Percentiles rank a stretch among this genome's conserved stretches.
These are phyloP conservation scores for Brachyptera putata DNA, from an alignment of 2,888 invertebrate species.

Conservation along the genomic window DNA sequence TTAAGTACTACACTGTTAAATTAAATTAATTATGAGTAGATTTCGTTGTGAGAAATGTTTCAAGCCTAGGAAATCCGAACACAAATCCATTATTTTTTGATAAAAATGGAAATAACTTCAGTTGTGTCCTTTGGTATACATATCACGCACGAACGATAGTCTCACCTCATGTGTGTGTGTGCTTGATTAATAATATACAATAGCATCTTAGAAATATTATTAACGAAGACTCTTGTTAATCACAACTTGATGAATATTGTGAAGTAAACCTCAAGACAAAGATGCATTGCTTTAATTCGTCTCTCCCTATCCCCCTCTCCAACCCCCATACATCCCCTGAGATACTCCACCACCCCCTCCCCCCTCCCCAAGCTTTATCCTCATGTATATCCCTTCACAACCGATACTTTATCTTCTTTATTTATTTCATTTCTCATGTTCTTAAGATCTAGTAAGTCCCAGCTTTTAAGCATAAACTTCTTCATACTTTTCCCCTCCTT, in stretches of 20 bases:
- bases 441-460: background rate
- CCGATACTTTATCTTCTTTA: conserved; percentile 32
- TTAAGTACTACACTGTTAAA: no score
- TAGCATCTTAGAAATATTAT: background rate
- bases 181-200: no score
- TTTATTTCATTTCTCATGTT: conserved; percentile 28
- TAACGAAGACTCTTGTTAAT: conserved; percentile 17
- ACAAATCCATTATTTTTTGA: no score
- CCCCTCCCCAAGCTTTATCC: background rate
- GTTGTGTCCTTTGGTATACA: no score
- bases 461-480: conserved; percentile 20
- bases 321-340: conserved; percentile 17
- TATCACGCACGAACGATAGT: no score
- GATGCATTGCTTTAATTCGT: conserved; percentile 32
- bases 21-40: no score
- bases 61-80: no score
- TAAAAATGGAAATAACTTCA: no score
- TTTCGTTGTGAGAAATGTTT: no score
- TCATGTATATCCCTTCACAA: conserved; percentile 16
- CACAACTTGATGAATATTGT: conserved; percentile 25
- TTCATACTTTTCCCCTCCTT: conserved; percentile 19
- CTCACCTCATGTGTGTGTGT: no score
- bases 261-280: conserved; percentile 26
- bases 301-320: conserved; percentile 28
- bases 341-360: background rate